These are phyloP conservation scores for Oceanites oceanicus DNA, from an alignment of 2,113 vertebrate species.

Conservation along the genomic window DNA sequence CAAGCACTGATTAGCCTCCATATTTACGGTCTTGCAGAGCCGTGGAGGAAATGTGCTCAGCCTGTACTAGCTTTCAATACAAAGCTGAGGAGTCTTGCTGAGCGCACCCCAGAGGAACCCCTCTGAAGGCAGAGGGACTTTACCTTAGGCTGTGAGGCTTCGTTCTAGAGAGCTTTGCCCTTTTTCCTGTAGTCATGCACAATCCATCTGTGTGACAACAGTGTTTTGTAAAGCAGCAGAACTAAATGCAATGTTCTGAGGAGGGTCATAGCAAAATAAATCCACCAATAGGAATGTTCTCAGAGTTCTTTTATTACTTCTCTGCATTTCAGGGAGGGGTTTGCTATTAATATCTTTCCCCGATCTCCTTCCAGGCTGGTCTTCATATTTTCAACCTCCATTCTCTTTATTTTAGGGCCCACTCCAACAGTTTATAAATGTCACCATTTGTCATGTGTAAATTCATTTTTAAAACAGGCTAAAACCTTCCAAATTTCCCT, in stretches of 20 bases:
- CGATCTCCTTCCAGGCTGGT: background rate
- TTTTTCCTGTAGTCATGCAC: background rate
- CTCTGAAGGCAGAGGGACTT: background rate
- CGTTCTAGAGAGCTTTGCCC: background rate
- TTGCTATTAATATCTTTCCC: constrained; percentile 10
- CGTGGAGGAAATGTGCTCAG: background rate
- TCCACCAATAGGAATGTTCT: background rate
- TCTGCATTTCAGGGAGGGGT: background rate
- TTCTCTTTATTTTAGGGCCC: constrained; percentile 26
- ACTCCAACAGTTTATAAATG: constrained; percentile 17
- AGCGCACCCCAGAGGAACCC: background rate
- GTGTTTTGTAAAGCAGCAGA: background rate
- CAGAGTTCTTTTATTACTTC: background rate
- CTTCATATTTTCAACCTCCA: background rate
- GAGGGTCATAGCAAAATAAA: background rate
- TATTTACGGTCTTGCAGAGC: background rate
- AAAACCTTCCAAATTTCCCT: background rate
- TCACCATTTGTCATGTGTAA: background rate
- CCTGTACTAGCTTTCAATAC: background rate
- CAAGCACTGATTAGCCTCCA: background rate
- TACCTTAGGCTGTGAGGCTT: background rate
- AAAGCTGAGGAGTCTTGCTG: background rate
- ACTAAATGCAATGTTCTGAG: background rate
- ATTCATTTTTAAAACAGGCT: background rate
- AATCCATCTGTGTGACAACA: background rate